These are phyloP conservation scores for Anthrax anthrax DNA, from an alignment of 2,888 invertebrate species.

Conservation along the genomic window DNA sequence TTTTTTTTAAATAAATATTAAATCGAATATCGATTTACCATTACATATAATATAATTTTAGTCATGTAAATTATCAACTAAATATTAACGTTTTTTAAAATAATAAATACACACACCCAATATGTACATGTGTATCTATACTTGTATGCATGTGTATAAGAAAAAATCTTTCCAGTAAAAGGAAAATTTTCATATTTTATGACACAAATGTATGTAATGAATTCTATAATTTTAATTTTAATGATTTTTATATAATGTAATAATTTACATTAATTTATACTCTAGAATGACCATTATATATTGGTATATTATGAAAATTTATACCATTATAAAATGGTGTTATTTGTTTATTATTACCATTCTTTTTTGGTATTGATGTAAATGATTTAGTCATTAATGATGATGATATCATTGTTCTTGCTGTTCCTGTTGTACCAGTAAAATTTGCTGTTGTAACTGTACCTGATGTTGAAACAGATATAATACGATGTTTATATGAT, in stretches of 20 bases:
- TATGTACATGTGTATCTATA: no score
- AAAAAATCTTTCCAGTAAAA: no score
- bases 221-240: no score
- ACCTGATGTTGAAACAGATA: not conserved
- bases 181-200: no score
- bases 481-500: slow-evolving; percentile 27
- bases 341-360: slow-evolving; percentile 15
- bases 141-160: no score
- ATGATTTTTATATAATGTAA: no score
- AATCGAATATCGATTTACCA: not conserved
- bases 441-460: slow-evolving; percentile 18
- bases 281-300: slow-evolving; percentile 26
- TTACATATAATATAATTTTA: no score
- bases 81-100: no score
- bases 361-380: slow-evolving; percentile 25
- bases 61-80: no score
- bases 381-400: slow-evolving; percentile 15
- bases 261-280: slow-evolving; percentile 28
- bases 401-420: slow-evolving; percentile 20
- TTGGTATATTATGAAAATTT: slow-evolving; percentile 32
- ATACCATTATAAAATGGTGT: slow-evolving; percentile 32
- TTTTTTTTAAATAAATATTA: not conserved
- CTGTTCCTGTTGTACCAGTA: slow-evolving; percentile 5
- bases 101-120: no score
- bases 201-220: no score